These are phyloP conservation scores for Malacosoma neustria DNA, from an alignment of 2,888 invertebrate species.

Conservation along the genomic window DNA sequence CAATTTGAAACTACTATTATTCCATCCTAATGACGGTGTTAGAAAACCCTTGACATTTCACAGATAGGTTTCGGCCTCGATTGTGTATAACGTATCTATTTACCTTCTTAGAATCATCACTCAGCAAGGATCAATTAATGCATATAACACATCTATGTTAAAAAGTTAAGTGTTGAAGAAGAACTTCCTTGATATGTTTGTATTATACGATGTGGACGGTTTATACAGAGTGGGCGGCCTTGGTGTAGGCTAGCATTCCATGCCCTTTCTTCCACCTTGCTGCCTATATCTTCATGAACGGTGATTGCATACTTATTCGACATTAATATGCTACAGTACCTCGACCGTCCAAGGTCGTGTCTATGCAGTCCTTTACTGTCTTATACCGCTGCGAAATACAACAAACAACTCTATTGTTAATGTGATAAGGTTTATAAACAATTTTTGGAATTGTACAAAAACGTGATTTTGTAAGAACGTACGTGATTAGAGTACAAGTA, in stretches of 20 bases:
- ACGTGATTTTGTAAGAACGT: slow-evolving; percentile 9
- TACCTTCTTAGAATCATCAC: slow-evolving; percentile 41
- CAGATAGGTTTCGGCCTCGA: slow-evolving; percentile 42
- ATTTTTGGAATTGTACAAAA: neutral
- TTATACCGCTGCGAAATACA: slow-evolving; percentile 13
- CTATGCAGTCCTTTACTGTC: slow-evolving; percentile 35
- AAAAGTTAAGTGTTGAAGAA: slow-evolving; percentile 17
- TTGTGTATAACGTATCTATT: slow-evolving; percentile 33
- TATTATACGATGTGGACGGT: slow-evolving; percentile 24
- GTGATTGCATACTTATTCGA: slow-evolving; percentile 62
- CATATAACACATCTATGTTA: slow-evolving; percentile 23
- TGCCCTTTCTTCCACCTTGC: slow-evolving; percentile 71
- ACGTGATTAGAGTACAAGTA: slow-evolving; percentile 39
- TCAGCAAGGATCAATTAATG: slow-evolving; percentile 37
- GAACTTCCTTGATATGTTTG: slow-evolving; percentile 21
- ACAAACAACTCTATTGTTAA: slow-evolving; percentile 12
- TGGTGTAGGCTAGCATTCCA: slow-evolving; percentile 55
- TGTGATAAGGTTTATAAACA: neutral
- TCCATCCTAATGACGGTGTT: slow-evolving; percentile 23
- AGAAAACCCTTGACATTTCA: slow-evolving; percentile 49
- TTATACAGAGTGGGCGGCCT: slow-evolving; percentile 47
- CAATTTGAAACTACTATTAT: slow-evolving; percentile 14
- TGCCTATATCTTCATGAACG: slow-evolving; percentile 61
- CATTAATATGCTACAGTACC: slow-evolving; percentile 64
- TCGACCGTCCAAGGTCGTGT: slow-evolving; percentile 44